phyloP scores from a whole-genome alignment of 1,140 invertebrate species.

The Psix sp. region DNA sequence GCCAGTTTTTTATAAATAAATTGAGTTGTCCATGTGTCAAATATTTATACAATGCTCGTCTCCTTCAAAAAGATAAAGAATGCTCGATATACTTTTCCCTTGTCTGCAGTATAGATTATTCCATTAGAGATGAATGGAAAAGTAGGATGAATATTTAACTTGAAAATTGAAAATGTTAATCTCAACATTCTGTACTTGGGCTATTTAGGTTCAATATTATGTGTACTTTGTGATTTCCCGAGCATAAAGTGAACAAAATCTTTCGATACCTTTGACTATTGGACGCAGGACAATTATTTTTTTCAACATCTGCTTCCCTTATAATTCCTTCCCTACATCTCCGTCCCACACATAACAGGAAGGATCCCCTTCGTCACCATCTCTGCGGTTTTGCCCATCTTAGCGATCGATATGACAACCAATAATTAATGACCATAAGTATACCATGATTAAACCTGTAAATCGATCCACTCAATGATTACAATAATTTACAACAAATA shows the following conservation, averaged over 20 bases:
- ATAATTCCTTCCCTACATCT: too few relatives aligned
- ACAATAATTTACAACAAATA: slow-evolving; percentile 26
- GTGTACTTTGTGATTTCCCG: too few relatives aligned
- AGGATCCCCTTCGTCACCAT: slow-evolving; percentile 15
- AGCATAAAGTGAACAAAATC: neutral
- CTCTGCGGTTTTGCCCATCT: slow-evolving; percentile 20
- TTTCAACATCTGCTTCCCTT: slow-evolving; percentile 16
- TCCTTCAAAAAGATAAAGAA: too few relatives aligned
- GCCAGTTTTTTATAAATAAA: neutral
- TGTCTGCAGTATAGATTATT: too few relatives aligned
- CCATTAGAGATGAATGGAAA: too few relatives aligned
- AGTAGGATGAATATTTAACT: neutral
- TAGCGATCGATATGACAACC: slow-evolving; percentile 29
- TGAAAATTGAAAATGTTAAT: too few relatives aligned
- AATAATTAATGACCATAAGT: slow-evolving; percentile 35
- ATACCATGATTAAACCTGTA: slow-evolving; percentile 33
- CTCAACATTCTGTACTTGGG: too few relatives aligned
- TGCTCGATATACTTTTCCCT: too few relatives aligned
- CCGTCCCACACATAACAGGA: neutral
- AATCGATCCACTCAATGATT: slow-evolving; percentile 18
- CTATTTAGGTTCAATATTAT: too few relatives aligned
- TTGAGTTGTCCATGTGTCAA: neutral
- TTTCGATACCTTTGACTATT: neutral
- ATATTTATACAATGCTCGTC: too few relatives aligned
- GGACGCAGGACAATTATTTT: neutral